Conservation (phyloP, 2,888 invertebrate genomes). For the Allolobophora icterica region DNA sequence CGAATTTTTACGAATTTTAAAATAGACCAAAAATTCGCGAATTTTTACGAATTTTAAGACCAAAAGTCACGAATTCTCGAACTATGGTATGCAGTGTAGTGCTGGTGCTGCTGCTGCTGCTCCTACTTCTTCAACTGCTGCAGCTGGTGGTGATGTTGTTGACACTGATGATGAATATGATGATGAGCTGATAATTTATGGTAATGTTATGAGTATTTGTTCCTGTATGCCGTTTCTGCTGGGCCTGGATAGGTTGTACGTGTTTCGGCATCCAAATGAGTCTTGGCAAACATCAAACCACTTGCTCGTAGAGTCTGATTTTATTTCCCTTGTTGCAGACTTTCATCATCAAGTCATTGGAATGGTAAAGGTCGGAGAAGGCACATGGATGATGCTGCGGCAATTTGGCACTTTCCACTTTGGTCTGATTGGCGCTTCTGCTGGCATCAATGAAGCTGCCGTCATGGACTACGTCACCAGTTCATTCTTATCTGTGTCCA, state of each 20-base stretch:
- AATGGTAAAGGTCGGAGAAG: not conserved
- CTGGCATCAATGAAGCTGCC: not conserved
- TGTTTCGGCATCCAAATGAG: not conserved
- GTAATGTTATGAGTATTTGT: conserved; percentile 1
- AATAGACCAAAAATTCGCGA: too few species aligned
- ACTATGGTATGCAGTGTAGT: too few species aligned
- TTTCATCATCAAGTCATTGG: not conserved
- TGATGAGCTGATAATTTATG: conserved; percentile 1
- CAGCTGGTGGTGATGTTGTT: not conserved
- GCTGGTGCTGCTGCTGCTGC: not conserved
- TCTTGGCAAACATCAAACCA: not conserved
- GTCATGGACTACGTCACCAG: not conserved
- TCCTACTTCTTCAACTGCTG: not conserved
- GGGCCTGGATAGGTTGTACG: not conserved
- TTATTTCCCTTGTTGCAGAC: conserved; percentile 9
- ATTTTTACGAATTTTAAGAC: too few species aligned
- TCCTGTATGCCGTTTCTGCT: not conserved
- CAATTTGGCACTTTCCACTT: conserved; percentile 9
- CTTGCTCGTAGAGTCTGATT: not conserved
- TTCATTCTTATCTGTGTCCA: conserved; percentile 9
- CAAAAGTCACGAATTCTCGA: too few species aligned
- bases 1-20: too few species aligned
- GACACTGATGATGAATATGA: not conserved
- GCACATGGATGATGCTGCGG: not conserved
- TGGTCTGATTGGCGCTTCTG: conserved; percentile 1